A percentile compares a stretch with the other conserved stretches of the same genome.
phyloP scores from a whole-genome alignment of 2,113 vertebrate species.

The Sus scrofa region DNA sequence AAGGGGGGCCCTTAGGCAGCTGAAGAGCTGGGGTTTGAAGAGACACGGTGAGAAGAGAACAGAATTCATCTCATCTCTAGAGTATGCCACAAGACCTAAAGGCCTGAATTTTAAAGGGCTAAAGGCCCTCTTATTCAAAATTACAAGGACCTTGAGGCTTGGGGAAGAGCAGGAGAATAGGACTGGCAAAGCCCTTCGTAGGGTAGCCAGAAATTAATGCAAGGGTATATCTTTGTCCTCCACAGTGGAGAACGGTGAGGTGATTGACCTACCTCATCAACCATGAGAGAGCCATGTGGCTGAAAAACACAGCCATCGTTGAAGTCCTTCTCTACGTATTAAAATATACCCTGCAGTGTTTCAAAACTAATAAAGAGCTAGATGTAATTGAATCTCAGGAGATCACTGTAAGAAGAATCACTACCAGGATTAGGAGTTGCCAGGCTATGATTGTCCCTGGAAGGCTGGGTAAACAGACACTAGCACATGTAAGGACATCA shows the following conservation, averaged over 20 bases:
- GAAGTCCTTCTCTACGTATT: conserved; percentile 49
- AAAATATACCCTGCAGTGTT: conserved; percentile 62
- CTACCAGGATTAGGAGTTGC: conserved; percentile 16
- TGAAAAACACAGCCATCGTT: conserved; percentile 43
- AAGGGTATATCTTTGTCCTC: not conserved
- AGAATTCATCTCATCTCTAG: not conserved
- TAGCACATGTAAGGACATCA: not conserved
- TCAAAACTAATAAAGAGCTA: conserved; percentile 52
- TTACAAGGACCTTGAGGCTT: not conserved
- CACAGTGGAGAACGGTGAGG: not conserved
- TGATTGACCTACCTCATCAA: not conserved
- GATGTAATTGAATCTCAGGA: conserved; percentile 50
- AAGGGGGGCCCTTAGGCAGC: not conserved
- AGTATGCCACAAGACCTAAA: not conserved
- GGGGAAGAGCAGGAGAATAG: not conserved
- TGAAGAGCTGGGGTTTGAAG: not conserved
- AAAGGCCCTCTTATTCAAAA: not conserved
- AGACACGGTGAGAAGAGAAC: not conserved
- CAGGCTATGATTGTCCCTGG: not conserved
- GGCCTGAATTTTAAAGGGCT: no score
- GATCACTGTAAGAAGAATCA: conserved; percentile 46
- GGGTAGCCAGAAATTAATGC: conserved; percentile 14
- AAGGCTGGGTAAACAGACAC: not conserved
- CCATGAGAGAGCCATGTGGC: not conserved
- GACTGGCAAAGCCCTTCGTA: not conserved